A percentile compares a stretch with the other conserved stretches of the same genome.
Conservation (phyloP, 2,888 invertebrate genomes). For the Lumbricus terrestris region DNA sequence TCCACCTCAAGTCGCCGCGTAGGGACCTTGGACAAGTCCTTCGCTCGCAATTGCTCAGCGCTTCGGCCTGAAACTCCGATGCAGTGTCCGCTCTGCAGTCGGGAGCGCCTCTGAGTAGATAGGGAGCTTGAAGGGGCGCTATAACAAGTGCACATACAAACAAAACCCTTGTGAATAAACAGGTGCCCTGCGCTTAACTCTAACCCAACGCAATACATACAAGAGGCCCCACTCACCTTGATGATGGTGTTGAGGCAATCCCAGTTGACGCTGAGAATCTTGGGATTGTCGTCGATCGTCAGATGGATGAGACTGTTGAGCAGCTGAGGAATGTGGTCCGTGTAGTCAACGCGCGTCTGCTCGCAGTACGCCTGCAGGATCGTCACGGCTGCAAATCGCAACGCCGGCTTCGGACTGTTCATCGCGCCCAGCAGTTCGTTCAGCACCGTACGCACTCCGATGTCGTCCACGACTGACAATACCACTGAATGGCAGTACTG, state of each 20-base stretch:
- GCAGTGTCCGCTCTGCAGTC: too few species aligned
- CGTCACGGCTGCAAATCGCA: constrained; percentile 75
- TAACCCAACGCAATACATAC: background rate
- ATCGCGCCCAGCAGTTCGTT: constrained; percentile 74
- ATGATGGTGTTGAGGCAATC: constrained; percentile 87
- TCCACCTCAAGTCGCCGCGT: too few species aligned
- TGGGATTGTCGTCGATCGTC: constrained; percentile 78
- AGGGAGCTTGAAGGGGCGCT: too few species aligned
- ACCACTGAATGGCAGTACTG: constrained; percentile 91
- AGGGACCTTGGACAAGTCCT: too few species aligned
- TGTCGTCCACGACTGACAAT: constrained; percentile 77
- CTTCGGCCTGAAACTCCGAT: too few species aligned
- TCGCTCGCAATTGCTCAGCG: too few species aligned
- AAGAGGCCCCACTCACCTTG: constrained; percentile 63
- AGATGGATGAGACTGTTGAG: constrained; percentile 81
- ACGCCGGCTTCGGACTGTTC: constrained; percentile 51
- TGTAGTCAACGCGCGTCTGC: constrained; percentile 82
- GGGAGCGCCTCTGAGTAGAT: too few species aligned
- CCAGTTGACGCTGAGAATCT: constrained; percentile 82
- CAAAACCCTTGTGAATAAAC: too few species aligned
- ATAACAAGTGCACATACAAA: too few species aligned
- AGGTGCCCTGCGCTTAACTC: too few species aligned
- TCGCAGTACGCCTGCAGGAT: constrained; percentile 85
- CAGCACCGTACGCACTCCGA: constrained; percentile 81
- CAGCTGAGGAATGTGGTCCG: constrained; percentile 82